Base-by-base conservation (phyloP, 53 echinoderm and acorn worm species). In the Arbacia lixula region DNA sequence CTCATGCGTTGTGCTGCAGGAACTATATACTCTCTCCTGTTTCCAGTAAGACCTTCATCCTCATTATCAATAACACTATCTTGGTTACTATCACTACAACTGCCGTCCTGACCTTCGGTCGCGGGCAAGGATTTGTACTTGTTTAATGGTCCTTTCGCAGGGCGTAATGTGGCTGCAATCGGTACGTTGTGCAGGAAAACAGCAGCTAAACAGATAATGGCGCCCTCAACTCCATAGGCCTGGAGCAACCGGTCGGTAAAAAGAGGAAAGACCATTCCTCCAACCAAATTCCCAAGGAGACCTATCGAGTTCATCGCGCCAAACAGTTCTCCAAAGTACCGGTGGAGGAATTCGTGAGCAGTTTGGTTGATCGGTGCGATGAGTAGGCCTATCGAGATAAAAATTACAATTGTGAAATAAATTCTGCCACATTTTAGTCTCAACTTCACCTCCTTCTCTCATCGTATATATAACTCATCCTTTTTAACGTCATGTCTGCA, bases 201-300 rank as follows among this genome's bases (percentile, higher is more conserved):
- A 30, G 57, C 77, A 37, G 31, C 77, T 25, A 77, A 22, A 39
- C 57, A 58, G 1, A 77, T 25, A 41, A 77, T 57, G 22, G 77
- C 60, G 58, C 77, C 77, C 77, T 77, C 77, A 38, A 77, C 37
- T 77, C 77, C 77, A 77, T 77, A 77, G 0, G 36, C 26, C 11
- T 77, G 57, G 1, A 60, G 35, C 12, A 77, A 40, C 6, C 6
- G 14, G 58, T 12, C 56, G 77, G 58, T 58, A 25, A 58, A 38
- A 19, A 77, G 24, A 30, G 77, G 77, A 43, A 77, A 39, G 2
- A 11, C 58, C 55, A 77, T 77, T 34, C 77, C 58, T 28, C 77
- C 77, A 1, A 40, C 22, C 12, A 57, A 31, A 26, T 1, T 0
- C 24, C 77, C 77, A 36, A 77, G 0, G 39, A 58, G 57, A 40